Evolutionary conservation across 2,113 vertebrate species (phyloP).

Genomic region (human): GRCh38 chrX:15111501-15112000

Average conservation of each 20-base stretch:
- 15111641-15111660: neutral
- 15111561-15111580: neutral
- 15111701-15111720: neutral
- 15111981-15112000: slow-evolving; percentile 8
- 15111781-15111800: slow-evolving; percentile 10
- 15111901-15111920: neutral
- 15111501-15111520: slow-evolving; percentile 20
- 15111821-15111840: neutral
- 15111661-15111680: slow-evolving; percentile 16
- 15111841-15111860: neutral
- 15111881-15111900: slow-evolving; percentile 30
- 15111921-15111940: slow-evolving; percentile 47
- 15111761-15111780: slow-evolving; percentile 2
- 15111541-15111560: neutral
- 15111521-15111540: neutral
- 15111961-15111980: slow-evolving; percentile 47
- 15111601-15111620: slow-evolving; percentile 27
- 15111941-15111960: slow-evolving; percentile 54
- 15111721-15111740: neutral
- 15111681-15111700: neutral
- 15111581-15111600: neutral
- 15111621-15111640: slow-evolving; percentile 1
- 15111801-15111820: neutral
- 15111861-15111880: neutral
- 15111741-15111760: neutral